These are phyloP conservation scores for Epistrophella euchroma DNA, from an alignment of 2,888 invertebrate species.

Conservation along the genomic window DNA sequence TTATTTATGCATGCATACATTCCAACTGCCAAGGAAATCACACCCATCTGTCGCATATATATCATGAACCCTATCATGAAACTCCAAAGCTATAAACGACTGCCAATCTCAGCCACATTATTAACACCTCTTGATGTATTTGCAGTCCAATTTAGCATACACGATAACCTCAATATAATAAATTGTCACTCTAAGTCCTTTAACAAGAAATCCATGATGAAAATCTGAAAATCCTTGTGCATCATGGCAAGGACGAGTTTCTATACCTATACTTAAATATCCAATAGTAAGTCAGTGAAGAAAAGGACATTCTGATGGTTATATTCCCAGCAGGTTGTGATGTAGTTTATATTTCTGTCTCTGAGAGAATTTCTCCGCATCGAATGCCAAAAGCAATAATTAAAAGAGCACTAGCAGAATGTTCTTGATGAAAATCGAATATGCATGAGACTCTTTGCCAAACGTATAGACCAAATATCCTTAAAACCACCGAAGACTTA, in stretches of 20 bases:
- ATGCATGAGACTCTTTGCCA: slow-evolving; percentile 33
- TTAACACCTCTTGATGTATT: slow-evolving; percentile 24
- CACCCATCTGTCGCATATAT: neutral
- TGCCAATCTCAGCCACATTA: slow-evolving; percentile 20
- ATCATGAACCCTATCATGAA: neutral
- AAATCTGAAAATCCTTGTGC: slow-evolving; percentile 9
- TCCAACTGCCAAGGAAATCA: neutral
- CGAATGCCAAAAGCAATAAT: slow-evolving; percentile 39
- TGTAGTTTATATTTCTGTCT: neutral
- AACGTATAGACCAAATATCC: slow-evolving; percentile 4
- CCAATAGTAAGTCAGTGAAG: neutral
- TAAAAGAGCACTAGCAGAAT: slow-evolving; percentile 23
- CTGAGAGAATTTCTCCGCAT: neutral
- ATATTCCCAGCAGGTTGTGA: slow-evolving; percentile 22
- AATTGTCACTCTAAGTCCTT: slow-evolving; percentile 18
- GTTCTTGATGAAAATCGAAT: slow-evolving; percentile 1
- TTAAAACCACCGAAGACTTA: neutral
- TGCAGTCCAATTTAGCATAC: slow-evolving; percentile 22
- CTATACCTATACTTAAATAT: neutral
- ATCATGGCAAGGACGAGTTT: slow-evolving; percentile 4
- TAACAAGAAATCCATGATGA: slow-evolving; percentile 11
- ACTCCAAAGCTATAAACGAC: neutral
- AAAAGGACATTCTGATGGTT: slow-evolving; percentile 15
- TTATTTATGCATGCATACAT: neutral
- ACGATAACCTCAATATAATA: slow-evolving; percentile 22